These are phyloP conservation scores for Dorcus hopei DNA, from an alignment of 2,888 invertebrate genomes.

Conservation along the genomic window DNA sequence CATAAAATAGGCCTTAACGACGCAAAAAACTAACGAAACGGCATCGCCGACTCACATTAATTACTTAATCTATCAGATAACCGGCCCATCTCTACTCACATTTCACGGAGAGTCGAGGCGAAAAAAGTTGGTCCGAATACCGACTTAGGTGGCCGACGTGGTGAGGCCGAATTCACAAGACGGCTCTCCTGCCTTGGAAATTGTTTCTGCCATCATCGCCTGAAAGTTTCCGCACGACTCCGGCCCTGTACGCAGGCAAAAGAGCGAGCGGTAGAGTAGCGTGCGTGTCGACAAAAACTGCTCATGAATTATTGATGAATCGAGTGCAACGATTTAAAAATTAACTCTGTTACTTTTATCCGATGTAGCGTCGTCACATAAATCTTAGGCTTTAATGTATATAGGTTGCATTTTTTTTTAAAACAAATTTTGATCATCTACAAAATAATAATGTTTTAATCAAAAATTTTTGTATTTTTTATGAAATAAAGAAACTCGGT, in stretches of 20 bases:
- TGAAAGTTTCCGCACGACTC: no score
- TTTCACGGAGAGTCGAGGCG: constrained; percentile 16
- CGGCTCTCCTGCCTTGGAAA: no score
- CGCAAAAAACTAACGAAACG: constrained; percentile 41
- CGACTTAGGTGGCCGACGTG: constrained; percentile 17
- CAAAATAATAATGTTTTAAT: no score
- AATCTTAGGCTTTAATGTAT: constrained; percentile 41
- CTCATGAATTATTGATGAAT: constrained; percentile 41
- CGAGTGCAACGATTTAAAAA: constrained; percentile 41
- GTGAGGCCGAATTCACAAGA: neutral
- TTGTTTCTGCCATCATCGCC: no score
- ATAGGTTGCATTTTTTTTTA: constrained; percentile 29
- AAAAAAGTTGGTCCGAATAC: constrained; percentile 11
- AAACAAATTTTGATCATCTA: no score
- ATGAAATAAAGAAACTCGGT: no score
- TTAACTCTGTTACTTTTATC: constrained; percentile 42
- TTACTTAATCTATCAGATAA: constrained; percentile 49
- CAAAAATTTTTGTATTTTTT: no score
- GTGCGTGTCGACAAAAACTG: constrained; percentile 22
- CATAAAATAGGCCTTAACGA: constrained; percentile 43
- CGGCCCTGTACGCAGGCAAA: neutral
- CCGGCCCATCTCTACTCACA: constrained; percentile 34
- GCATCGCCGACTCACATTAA: constrained; percentile 41
- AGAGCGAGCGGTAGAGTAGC: constrained; percentile 7
- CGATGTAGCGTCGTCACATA: constrained; percentile 40